phyloP scores from a whole-genome alignment of 1,140 invertebrate genomes.

The Acromyrmex charruanus region DNA sequence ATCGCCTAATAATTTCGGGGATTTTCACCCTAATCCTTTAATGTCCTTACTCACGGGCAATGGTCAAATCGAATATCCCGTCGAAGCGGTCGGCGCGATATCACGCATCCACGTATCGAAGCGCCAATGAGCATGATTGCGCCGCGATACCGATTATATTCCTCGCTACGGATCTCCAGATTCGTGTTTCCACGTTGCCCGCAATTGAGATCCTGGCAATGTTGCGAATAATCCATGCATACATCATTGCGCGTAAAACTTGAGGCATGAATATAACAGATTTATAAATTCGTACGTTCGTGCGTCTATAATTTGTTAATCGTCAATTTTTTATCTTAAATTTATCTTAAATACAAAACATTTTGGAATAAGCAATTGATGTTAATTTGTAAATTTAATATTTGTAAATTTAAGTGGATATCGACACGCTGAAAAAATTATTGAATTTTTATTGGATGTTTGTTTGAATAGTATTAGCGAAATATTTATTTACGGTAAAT shows the following conservation, averaged over 20 bases:
- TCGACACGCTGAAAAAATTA: no score
- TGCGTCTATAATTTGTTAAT: not conserved
- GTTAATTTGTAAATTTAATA: not conserved
- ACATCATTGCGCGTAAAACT: not conserved
- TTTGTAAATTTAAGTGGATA: not conserved
- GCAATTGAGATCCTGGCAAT: not conserved
- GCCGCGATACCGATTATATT: conserved; percentile 70
- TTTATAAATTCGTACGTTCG: not conserved
- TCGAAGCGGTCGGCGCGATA: conserved; percentile 63
- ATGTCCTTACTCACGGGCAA: conserved; percentile 76
- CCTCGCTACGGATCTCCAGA: conserved; percentile 67
- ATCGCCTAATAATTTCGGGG: conserved; percentile 79
- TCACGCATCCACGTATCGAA: conserved; percentile 68
- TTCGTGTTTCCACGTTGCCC: conserved; percentile 13
- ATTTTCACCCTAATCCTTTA: conserved; percentile 79
- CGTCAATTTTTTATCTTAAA: not conserved
- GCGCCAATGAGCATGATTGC: conserved; percentile 54
- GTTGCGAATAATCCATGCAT: not conserved
- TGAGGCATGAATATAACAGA: not conserved
- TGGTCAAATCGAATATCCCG: conserved; percentile 76
- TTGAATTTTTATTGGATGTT: no score
- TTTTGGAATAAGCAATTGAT: not conserved
- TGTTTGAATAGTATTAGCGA: no score
- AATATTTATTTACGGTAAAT: no score
- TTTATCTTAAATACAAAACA: not conserved